phyloP scores from a whole-genome alignment of 35 echinoderm and acorn worm species.

The Lytechinus pictus region DNA sequence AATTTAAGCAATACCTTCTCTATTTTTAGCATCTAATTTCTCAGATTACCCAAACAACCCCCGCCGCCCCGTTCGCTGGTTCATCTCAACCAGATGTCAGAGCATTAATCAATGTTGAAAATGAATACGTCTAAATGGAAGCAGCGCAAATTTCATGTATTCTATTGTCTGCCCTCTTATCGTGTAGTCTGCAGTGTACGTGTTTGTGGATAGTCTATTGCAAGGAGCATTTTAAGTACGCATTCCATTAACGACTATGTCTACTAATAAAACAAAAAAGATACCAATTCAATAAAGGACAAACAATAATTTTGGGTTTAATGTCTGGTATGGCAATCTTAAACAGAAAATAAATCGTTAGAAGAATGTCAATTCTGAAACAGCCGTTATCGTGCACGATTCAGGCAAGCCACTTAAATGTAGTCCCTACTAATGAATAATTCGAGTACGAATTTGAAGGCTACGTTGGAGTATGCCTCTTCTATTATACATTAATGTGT shows the following conservation, averaged over 20 bases:
- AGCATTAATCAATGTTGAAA: constrained; percentile 6
- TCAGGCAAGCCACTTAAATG: neutral
- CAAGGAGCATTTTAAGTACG: neutral
- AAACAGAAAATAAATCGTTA: neutral
- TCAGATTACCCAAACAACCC: neutral
- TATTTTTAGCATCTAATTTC: constrained; percentile 5
- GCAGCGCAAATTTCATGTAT: neutral
- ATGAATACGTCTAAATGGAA: neutral
- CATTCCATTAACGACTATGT: neutral
- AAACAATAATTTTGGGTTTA: neutral
- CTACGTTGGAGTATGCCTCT: neutral
- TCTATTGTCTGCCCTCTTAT: neutral
- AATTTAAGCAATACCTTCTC: neutral
- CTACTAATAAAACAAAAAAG: neutral
- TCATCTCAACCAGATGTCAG: neutral
- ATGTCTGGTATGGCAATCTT: neutral
- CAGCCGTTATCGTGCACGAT: neutral
- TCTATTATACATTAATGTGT: constrained; percentile 6
- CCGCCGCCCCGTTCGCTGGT: neutral
- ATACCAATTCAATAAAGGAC: neutral
- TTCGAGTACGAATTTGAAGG: neutral
- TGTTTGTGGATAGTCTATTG: neutral
- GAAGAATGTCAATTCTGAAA: neutral
- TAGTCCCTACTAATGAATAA: neutral
- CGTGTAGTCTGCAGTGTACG: neutral